These are phyloP conservation scores for Fragum sueziense DNA, from an alignment of 2,888 invertebrate species.

Conservation along the genomic window DNA sequence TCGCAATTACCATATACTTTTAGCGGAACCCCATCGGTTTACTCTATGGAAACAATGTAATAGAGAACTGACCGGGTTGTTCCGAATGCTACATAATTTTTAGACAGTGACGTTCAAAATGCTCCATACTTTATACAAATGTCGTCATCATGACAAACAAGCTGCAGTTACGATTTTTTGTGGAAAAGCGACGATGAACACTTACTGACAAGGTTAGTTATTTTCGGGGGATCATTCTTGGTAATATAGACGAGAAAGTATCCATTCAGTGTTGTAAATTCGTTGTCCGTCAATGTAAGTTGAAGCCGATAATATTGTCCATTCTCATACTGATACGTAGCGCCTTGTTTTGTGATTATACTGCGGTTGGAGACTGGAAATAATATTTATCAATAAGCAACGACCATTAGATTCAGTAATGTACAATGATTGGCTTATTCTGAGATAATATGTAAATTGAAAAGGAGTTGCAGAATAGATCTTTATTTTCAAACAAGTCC, in stretches of 20 bases:
- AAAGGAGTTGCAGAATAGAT: not conserved
- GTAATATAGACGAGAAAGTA: slow-evolving; percentile 50
- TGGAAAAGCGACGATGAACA: too few relatives aligned
- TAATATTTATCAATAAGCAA: not conserved
- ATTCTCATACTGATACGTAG: slow-evolving; percentile 19
- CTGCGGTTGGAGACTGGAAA: slow-evolving; percentile 38
- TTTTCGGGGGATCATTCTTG: slow-evolving; percentile 54
- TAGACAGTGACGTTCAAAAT: too few relatives aligned
- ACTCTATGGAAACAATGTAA: too few relatives aligned
- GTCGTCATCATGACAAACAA: too few relatives aligned
- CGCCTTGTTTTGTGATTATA: slow-evolving; percentile 26
- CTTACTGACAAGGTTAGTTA: slow-evolving; percentile 55
- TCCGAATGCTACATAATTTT: too few relatives aligned
- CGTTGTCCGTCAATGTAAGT: slow-evolving; percentile 36
- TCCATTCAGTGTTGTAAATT: slow-evolving; percentile 22
- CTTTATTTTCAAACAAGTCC: not conserved
- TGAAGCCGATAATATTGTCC: slow-evolving; percentile 39
- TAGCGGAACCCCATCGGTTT: too few relatives aligned
- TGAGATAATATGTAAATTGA: not conserved
- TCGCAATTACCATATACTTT: too few relatives aligned
- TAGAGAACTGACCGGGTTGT: too few relatives aligned
- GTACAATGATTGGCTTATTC: too few relatives aligned
- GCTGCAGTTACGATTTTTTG: too few relatives aligned
- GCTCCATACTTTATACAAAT: too few relatives aligned
- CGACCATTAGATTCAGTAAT: too few relatives aligned